phyloP scores from a whole-genome alignment of 64 coral and sea anemone genomes.

The Stichodactyla mertensii region DNA sequence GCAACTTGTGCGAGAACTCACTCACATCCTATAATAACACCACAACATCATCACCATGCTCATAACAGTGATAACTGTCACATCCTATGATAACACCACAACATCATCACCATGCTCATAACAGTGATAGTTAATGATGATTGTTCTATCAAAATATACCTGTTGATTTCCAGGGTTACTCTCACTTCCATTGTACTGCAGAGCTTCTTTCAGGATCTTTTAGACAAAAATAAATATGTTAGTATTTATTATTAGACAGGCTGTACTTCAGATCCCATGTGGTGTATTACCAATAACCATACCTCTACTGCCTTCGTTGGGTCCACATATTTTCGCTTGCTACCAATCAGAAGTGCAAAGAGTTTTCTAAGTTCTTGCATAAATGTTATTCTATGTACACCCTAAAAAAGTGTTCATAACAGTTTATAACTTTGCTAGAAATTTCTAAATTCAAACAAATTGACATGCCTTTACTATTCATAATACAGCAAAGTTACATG shows the following conservation, averaged over 20 bases:
- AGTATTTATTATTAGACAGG: not conserved
- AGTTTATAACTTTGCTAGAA: not conserved
- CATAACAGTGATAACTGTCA: constrained; percentile 3
- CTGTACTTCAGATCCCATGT: not conserved
- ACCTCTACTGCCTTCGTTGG: constrained; percentile 86
- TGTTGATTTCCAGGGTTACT: constrained; percentile 92
- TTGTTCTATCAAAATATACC: constrained; percentile 18
- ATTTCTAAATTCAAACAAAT: too few species aligned
- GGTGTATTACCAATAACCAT: not conserved
- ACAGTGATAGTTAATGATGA: not conserved
- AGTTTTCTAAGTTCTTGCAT: constrained; percentile 62
- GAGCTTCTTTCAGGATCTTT: constrained; percentile 83
- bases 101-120: not conserved
- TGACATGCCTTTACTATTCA: too few species aligned
- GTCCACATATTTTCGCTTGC: constrained; percentile 86
- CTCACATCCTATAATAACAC: constrained; percentile 63
- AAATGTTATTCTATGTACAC: constrained; percentile 44
- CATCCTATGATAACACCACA: constrained; percentile 40
- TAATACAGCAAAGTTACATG: too few species aligned
- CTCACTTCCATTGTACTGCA: constrained; percentile 90
- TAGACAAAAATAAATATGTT: not conserved
- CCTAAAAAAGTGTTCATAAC: constrained; percentile 19
- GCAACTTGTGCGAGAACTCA: constrained; percentile 91
- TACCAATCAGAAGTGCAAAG: constrained; percentile 81
- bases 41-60: not conserved